Evolutionary conservation across 92 coral and sea anemone genomes (phyloP), one percentile per base, ranked within the genome.

Genomic region (Chrysogorgia sp.): DNA sequence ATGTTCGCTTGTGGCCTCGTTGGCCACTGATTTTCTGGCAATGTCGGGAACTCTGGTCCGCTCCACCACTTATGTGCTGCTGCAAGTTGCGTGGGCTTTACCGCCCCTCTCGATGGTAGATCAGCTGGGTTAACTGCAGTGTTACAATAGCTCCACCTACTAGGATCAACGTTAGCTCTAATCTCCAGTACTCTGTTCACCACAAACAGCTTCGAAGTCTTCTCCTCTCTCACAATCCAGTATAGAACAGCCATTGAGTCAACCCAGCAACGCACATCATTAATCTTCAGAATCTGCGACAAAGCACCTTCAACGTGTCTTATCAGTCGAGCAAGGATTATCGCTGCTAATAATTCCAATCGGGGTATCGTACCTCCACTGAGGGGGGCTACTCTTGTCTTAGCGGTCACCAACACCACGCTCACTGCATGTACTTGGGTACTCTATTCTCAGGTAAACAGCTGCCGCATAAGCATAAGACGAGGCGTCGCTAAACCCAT

Each of bases 311-410:
- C 67, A 23, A 32, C 60, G n/a, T 61, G 53, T 52, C 53, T 59
- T 30, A 57, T 49, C 32, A 87, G 82, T 30, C 67, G 76, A 4
- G 68, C 90, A 25, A 83, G 74, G 45, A 71, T 64, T 21, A 87
- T n/a, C 7, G 87, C 81, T 9, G 70, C 81, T 40, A 86, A 50
- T 64, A 82, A 62, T 74, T 87, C 85, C 0, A 87, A 43, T 53
- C 80, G 79, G 0, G 88, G 91, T 28, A 58, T 83, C 7, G 85
- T 78, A 70, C 83, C 77, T 65, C 66, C 82, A 61, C 55, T 33
- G 25, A 86, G 55, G 8, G 86, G 84, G 3, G 86, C 86, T 34
- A 86, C 82, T 74, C 86, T 71, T 22, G 83, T 65, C 53, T 86
- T 86, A 34, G 82, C 82, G 14, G 88, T 79, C 23, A 87, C 69